These are phyloP conservation scores for Philereme vetulata DNA, from an alignment of 2,888 invertebrate species.

Conservation along the genomic window DNA sequence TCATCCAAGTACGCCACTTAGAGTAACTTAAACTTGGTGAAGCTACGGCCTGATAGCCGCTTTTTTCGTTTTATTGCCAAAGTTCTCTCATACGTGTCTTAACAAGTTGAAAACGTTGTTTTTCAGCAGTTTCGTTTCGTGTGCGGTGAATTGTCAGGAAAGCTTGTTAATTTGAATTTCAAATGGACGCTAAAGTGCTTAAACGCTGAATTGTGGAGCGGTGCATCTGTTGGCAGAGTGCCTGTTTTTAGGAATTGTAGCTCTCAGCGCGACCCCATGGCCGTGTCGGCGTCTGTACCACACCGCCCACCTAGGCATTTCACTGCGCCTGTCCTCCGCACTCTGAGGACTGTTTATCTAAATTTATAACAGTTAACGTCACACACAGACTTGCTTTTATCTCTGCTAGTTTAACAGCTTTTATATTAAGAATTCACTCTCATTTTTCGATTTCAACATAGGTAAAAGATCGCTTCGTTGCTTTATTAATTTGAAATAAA, in stretches of 20 bases:
- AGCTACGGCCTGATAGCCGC: slow-evolving; percentile 67
- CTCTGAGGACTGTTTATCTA: slow-evolving; percentile 57
- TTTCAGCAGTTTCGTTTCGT: slow-evolving; percentile 45
- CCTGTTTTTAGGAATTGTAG: slow-evolving; percentile 59
- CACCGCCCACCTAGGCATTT: slow-evolving; percentile 42
- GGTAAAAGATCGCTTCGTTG: neutral
- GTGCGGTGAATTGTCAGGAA: slow-evolving; percentile 34
- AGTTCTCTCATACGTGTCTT: slow-evolving; percentile 75
- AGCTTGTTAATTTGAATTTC: slow-evolving; percentile 44
- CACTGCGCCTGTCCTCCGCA: slow-evolving; percentile 49
- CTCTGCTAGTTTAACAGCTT: slow-evolving; percentile 34
- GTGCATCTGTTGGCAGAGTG: slow-evolving; percentile 67
- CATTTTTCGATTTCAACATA: slow-evolving; percentile 1
- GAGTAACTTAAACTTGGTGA: slow-evolving; percentile 73
- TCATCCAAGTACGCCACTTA: slow-evolving; percentile 67
- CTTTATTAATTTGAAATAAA: neutral
- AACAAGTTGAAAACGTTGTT: slow-evolving; percentile 61
- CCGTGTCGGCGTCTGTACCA: slow-evolving; percentile 45
- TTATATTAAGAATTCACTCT: slow-evolving; percentile 33
- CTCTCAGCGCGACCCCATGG: slow-evolving; percentile 42
- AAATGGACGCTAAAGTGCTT: slow-evolving; percentile 48
- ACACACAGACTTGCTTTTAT: slow-evolving; percentile 43
- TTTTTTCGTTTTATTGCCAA: slow-evolving; percentile 77
- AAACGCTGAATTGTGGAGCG: slow-evolving; percentile 50
- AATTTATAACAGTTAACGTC: slow-evolving; percentile 58